Conservation (phyloP, 2,888 invertebrate genomes). For the Stomorhina lunata region DNA sequence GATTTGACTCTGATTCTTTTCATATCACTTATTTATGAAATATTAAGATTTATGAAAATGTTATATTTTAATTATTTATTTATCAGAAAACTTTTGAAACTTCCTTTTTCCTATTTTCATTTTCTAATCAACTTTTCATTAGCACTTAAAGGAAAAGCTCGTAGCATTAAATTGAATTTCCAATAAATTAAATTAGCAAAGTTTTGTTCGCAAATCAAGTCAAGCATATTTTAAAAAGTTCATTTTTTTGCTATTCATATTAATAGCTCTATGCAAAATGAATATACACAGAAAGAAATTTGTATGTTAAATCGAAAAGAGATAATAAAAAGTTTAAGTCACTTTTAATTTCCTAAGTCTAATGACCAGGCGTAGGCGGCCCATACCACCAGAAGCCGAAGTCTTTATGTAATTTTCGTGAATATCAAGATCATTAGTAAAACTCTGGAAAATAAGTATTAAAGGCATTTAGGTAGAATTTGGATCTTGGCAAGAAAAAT, state of each 20-base stretch:
- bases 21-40: background rate
- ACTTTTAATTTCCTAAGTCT: too few relatives aligned
- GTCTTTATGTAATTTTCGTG: too few relatives aligned
- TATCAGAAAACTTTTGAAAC: background rate
- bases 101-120: background rate
- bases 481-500: too few relatives aligned
- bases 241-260: background rate
- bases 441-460: too few relatives aligned
- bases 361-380: too few relatives aligned
- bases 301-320: too few relatives aligned
- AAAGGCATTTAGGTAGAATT: too few relatives aligned
- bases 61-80: background rate
- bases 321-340: too few relatives aligned
- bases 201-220: conserved; percentile 39
- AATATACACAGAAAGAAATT: background rate
- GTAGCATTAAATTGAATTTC: conserved; percentile 25
- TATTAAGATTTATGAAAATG: background rate
- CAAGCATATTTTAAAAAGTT: conserved; percentile 30
- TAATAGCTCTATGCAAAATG: background rate
- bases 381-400: too few relatives aligned
- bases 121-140: background rate
- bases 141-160: background rate
- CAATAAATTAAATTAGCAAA: conserved; percentile 47
- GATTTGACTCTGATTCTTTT: background rate
- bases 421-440: too few relatives aligned